Conservation (phyloP, 2,888 invertebrate species). For the Thecocarcelia acutangulata region DNA sequence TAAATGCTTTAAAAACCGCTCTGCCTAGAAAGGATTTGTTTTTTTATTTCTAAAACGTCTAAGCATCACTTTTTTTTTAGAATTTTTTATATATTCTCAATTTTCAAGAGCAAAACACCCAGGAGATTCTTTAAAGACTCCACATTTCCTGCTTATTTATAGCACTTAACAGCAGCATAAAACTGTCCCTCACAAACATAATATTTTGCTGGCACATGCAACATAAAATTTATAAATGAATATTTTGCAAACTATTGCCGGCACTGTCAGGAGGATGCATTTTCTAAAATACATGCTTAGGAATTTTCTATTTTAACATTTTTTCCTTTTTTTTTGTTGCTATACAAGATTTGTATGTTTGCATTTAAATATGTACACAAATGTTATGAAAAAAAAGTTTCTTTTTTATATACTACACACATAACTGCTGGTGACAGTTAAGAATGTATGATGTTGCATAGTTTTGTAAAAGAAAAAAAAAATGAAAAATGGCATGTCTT, state of each 20-base stretch:
- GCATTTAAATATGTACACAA: background rate
- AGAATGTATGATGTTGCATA: constrained; percentile 56
- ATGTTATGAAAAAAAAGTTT: background rate
- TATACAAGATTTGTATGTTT: background rate
- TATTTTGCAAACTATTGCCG: constrained; percentile 27
- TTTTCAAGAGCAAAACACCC: background rate
- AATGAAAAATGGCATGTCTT: constrained; percentile 60
- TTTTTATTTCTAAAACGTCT: too few relatives aligned
- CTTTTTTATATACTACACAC: background rate
- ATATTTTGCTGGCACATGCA: constrained; percentile 2
- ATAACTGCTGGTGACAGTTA: constrained; percentile 44
- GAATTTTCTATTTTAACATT: constrained; percentile 4
- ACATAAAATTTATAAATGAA: constrained; percentile 62
- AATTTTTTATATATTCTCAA: background rate
- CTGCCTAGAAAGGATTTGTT: too few relatives aligned
- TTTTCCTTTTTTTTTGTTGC: background rate
- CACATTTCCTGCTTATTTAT: background rate
- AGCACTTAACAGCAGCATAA: constrained; percentile 5
- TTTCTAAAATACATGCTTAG: constrained; percentile 21
- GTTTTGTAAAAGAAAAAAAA: constrained; percentile 32
- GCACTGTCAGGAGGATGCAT: constrained; percentile 18
- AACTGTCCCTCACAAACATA: constrained; percentile 19
- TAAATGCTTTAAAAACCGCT: too few relatives aligned
- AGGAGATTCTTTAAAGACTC: background rate
- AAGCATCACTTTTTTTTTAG: too few relatives aligned